A percentile compares a stretch with the other conserved stretches of the same genome.
phyloP scores from a whole-genome alignment of 2,113 vertebrate genomes.

The Rhinoptilus africanus region DNA sequence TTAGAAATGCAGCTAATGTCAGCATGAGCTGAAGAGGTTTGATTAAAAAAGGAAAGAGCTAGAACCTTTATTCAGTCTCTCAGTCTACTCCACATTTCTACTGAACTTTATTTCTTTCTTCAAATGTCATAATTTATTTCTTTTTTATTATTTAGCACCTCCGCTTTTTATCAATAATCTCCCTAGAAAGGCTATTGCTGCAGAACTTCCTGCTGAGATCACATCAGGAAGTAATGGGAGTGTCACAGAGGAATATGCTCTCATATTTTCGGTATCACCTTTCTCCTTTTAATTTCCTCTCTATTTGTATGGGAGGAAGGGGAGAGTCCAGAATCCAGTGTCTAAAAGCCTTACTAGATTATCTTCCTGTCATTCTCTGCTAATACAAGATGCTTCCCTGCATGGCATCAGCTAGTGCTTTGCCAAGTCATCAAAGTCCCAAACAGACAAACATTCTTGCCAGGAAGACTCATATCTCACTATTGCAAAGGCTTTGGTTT shows the following conservation, averaged over 20 bases:
- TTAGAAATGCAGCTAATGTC: neutral
- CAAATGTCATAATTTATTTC: neutral
- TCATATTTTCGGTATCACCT: slow-evolving; percentile 20
- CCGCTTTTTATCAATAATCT: neutral
- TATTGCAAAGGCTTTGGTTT: neutral
- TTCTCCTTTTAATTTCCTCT: slow-evolving; percentile 43
- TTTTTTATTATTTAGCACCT: neutral
- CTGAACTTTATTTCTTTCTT: neutral
- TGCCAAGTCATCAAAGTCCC: slow-evolving; percentile 16
- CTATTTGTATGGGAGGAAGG: slow-evolving; percentile 30
- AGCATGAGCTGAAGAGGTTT: neutral
- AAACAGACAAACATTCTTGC: neutral
- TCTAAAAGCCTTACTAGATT: neutral
- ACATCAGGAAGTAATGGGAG: neutral
- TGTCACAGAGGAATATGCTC: neutral
- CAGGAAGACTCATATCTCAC: neutral
- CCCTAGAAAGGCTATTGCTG: neutral
- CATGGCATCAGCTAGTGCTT: neutral
- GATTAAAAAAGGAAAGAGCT: neutral
- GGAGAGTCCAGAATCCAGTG: neutral
- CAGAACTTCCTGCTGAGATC: slow-evolving; percentile 26
- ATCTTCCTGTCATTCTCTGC: slow-evolving; percentile 23
- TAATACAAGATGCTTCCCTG: slow-evolving; percentile 11
- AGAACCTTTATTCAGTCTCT: neutral
- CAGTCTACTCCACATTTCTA: neutral